phyloP scores from a whole-genome alignment of 2,888 invertebrate species.

The Entomobrya multifasciata region DNA sequence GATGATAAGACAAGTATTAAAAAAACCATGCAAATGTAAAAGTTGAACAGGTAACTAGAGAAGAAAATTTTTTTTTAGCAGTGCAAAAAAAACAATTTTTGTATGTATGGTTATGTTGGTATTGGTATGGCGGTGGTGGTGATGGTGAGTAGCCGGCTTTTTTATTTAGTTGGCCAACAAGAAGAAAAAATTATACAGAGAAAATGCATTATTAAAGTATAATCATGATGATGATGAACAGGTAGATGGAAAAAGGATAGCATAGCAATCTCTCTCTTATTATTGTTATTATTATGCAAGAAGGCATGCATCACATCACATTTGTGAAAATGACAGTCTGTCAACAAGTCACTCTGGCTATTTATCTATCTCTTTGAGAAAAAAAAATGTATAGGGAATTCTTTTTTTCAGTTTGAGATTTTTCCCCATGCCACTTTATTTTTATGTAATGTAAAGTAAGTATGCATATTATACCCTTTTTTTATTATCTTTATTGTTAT shows the following conservation, averaged over 20 bases:
- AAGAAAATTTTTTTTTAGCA: too few species aligned
- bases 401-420: too few species aligned
- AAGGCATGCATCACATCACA: not conserved
- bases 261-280: not conserved
- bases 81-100: not conserved
- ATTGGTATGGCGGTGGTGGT: not conserved
- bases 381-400: not conserved
- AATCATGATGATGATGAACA: not conserved
- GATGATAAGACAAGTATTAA: too few species aligned
- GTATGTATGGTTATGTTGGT: not conserved
- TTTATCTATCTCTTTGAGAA: not conserved
- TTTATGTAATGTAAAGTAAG: not conserved
- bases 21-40: too few species aligned
- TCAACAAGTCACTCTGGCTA: constrained; percentile 63
- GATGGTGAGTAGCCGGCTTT: too few species aligned
- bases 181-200: not conserved
- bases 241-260: not conserved
- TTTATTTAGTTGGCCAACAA: too few species aligned
- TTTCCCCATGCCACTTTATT: too few species aligned
- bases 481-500: constrained; percentile 41
- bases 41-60: too few species aligned
- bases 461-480: not conserved
- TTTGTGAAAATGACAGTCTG: constrained; percentile 73
- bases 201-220: not conserved
- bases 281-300: not conserved